Evolutionary conservation across 2,888 invertebrate species (phyloP), one percentile per base, ranked within the genome.

Genomic region (Nudaria mundana): DNA sequence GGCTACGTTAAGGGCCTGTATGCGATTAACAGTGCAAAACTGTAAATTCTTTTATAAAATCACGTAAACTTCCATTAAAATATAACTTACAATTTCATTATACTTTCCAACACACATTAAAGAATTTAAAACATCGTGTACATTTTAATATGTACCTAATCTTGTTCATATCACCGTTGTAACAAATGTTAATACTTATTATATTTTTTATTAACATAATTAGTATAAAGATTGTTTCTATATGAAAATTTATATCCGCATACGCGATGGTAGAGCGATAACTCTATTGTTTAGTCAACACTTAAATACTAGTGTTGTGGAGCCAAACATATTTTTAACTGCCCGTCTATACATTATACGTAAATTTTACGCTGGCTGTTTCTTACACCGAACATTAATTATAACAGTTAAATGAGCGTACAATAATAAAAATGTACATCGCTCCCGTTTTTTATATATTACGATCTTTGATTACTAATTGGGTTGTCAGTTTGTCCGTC

Each of bases 401-500:
- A 83, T 73, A 72, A 76, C 77, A 69, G 76, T 82, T 80, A 81
- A 81, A 81, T 78, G 76, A 76, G 71, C 76, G 75, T 67, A 64
- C 58, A 61, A 71, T 72, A 72, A 76, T 80, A 82, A 80, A 80
- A 81, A 73, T 74, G 73, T 79, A 60, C 73, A 76, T 69, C 70
- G 76, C 64, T 70, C 71, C 61, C 71, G 61, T 71, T 76, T 66
- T 67, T 20, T 66, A 68, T 52, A 62, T 57, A 36, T 40, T 40
- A 40, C 41, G 26, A 47, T 57, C 29, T 41, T 30, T 38, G 23
- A 30, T 10, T 30, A 30, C 22, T 30, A 43, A 42, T 51, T 38
- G 30, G 8, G 20, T 37, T 53, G 44, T 48, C 30, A 10, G 36
- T 45, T 13, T 32, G 46, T 61, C 28, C 36, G 40, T 53, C 11